Evolutionary conservation across 2,113 vertebrate species (phyloP).

Genomic region (Serilophus lunatus): DNA sequence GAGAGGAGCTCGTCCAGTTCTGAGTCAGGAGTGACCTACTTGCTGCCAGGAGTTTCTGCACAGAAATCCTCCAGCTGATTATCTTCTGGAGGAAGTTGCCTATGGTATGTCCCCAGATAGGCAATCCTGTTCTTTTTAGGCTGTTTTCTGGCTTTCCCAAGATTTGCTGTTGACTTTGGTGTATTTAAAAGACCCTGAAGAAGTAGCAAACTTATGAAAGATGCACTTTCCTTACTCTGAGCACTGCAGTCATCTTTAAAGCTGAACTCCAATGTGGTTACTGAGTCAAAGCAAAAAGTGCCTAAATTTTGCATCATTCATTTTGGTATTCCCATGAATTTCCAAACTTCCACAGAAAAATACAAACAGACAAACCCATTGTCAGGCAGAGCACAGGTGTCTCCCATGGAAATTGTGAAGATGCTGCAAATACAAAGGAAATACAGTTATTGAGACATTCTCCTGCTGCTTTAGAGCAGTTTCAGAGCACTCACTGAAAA

Average conservation of each 20-base stretch:
- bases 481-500: neutral
- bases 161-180: fast-evolving
- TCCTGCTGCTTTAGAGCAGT: neutral
- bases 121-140: neutral
- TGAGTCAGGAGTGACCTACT: neutral
- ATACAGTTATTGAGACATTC: neutral
- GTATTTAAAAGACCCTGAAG: neutral
- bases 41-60: neutral
- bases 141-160: neutral
- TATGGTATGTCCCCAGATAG: neutral
- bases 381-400: neutral
- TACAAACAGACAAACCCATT: fast-evolving
- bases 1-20: neutral
- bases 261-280: neutral
- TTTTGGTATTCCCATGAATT: neutral
- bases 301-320: neutral
- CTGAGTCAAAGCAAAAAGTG: neutral
- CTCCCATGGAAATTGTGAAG: neutral
- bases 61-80: neutral
- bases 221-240: neutral
- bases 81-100: neutral
- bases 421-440: neutral
- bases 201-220: neutral
- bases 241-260: neutral
- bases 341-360: neutral